Conservation (phyloP, 2,113 vertebrate genomes). For the Rhabdornis inornatus region DNA sequence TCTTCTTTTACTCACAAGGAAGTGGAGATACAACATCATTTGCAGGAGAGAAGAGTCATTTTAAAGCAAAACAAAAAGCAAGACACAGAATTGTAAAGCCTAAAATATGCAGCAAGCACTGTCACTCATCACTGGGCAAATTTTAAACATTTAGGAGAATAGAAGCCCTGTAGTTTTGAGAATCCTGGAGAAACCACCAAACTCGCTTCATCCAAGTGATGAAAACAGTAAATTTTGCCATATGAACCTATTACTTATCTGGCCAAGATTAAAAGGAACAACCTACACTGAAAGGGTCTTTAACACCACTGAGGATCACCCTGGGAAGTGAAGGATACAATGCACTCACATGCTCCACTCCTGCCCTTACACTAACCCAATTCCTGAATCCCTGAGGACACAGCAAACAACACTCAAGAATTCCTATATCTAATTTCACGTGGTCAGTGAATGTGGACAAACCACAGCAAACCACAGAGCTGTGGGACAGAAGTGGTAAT, state of each 20-base stretch:
- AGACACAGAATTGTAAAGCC: background rate
- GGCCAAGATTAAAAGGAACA: background rate
- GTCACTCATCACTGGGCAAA: background rate
- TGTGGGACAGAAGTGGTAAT: background rate
- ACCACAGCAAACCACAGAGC: background rate
- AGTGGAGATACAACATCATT: background rate
- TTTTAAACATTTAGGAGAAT: background rate
- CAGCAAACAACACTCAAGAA: background rate
- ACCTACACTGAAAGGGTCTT: background rate
- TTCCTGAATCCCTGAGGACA: background rate
- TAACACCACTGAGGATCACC: background rate
- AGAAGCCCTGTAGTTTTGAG: background rate
- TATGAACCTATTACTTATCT: background rate
- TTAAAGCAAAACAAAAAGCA: background rate
- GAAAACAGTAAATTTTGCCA: background rate
- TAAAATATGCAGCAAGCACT: background rate
- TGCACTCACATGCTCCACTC: background rate
- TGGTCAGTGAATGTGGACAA: slow-evolving; percentile 23
- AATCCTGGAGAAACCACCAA: background rate
- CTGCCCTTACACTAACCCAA: background rate
- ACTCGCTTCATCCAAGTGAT: background rate
- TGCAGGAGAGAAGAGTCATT: background rate
- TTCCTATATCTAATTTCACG: background rate
- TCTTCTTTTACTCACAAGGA: background rate
- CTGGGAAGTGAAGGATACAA: background rate